Percentiles rank a stretch among this genome's conserved stretches.
phyloP scores from a whole-genome alignment of 2,888 invertebrate genomes.

The Craniophora ligustri region DNA sequence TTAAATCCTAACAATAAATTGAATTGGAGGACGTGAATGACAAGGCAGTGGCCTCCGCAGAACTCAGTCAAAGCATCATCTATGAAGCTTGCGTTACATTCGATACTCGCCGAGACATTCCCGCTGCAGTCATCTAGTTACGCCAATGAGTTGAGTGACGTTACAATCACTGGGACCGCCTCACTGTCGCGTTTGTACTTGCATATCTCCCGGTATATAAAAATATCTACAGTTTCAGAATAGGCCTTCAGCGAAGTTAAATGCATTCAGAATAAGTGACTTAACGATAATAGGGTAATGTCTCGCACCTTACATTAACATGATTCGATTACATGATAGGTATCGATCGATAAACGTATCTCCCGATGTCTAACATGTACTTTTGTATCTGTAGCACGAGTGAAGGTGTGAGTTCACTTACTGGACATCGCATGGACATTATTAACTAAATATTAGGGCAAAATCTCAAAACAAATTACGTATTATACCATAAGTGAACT shows the following conservation, averaged over 20 bases:
- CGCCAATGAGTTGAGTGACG: constrained; percentile 45
- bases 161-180: constrained; percentile 45
- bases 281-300: constrained; percentile 50
- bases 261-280: constrained; percentile 66
- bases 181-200: constrained; percentile 68
- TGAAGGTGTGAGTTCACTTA: constrained; percentile 31
- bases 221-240: constrained; percentile 72
- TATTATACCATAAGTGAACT: constrained; percentile 37
- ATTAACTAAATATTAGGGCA: constrained; percentile 29
- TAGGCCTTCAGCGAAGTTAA: constrained; percentile 83
- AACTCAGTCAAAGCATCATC: constrained; percentile 9
- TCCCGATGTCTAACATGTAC: constrained; percentile 38
- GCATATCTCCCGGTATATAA: constrained; percentile 61
- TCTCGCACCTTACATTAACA: constrained; percentile 48
- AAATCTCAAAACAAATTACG: constrained; percentile 34
- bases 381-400: constrained; percentile 29
- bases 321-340: constrained; percentile 40
- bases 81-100: neutral
- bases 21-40: constrained; percentile 19
- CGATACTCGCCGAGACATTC: constrained; percentile 9
- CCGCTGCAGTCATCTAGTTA: constrained; percentile 41
- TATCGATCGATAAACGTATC: constrained; percentile 40
- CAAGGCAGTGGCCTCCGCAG: constrained; percentile 6
- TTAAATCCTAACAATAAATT: constrained; percentile 37
- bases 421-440: constrained; percentile 24